Evolutionary conservation across 1,140 invertebrate species (phyloP).

Genomic region (Galleria mellonella): DNA sequence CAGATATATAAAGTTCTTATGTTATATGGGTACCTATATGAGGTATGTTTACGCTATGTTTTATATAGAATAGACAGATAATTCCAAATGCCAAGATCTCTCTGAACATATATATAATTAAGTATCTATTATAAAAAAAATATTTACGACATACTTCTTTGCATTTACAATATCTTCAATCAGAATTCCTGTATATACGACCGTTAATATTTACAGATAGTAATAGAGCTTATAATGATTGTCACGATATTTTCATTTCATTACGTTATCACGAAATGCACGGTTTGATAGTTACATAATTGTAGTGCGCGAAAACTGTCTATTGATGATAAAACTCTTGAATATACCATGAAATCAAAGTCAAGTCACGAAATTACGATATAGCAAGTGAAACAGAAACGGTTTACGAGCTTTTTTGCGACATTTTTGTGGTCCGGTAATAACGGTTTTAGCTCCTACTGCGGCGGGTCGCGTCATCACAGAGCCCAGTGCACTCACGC

Average conservation of each 20-base stretch:
- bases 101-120: too few relatives aligned
- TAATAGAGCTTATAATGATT: constrained; percentile 10
- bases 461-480: constrained; percentile 10
- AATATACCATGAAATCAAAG: constrained; percentile 57
- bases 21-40: too few relatives aligned
- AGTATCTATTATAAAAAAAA: too few relatives aligned
- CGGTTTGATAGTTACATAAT: constrained; percentile 51
- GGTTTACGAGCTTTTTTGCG: constrained; percentile 56
- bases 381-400: constrained; percentile 66
- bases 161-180: too few relatives aligned
- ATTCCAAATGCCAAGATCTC: too few relatives aligned
- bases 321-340: constrained; percentile 39
- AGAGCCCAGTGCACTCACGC: constrained; percentile 15
- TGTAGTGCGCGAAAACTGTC: constrained; percentile 31
- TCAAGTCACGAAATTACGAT: constrained; percentile 58
- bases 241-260: constrained; percentile 21
- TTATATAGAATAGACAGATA: too few relatives aligned
- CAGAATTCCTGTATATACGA: background rate
- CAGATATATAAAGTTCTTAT: too few relatives aligned
- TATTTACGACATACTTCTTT: too few relatives aligned
- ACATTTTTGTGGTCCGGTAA: constrained; percentile 53
- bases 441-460: constrained; percentile 50
- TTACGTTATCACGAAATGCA: constrained; percentile 38
- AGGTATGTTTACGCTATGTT: too few relatives aligned
- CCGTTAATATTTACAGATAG: constrained; percentile 3